These are phyloP conservation scores for Lycophotia porphyrea DNA, from an alignment of 2,888 invertebrate species.

Conservation along the genomic window DNA sequence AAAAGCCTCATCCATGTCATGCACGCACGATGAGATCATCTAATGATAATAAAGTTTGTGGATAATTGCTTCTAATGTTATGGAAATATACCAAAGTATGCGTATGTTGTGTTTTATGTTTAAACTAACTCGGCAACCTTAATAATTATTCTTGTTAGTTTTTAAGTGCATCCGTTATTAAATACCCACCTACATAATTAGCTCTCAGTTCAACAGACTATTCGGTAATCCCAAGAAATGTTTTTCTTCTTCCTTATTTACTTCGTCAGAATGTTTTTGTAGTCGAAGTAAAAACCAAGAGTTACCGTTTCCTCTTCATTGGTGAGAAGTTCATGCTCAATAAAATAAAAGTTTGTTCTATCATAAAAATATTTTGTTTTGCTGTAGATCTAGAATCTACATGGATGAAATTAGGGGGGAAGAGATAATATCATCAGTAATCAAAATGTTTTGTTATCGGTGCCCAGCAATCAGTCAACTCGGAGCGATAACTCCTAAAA, in stretches of 20 bases:
- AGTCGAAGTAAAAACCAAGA: constrained; percentile 10
- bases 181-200: constrained; percentile 1
- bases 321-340: background rate
- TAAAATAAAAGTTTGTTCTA: background rate
- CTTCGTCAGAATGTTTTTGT: background rate
- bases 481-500: constrained; percentile 55
- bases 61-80: constrained; percentile 31
- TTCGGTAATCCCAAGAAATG: constrained; percentile 13
- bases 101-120: constrained; percentile 23
- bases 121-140: constrained; percentile 5
- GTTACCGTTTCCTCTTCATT: background rate
- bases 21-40: constrained; percentile 57
- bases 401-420: constrained; percentile 29
- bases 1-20: constrained; percentile 23
- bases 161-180: constrained; percentile 24
- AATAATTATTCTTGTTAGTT: constrained; percentile 31
- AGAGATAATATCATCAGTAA: constrained; percentile 46
- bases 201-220: constrained; percentile 3
- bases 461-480: constrained; percentile 59
- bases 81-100: constrained; percentile 29
- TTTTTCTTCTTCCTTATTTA: background rate
- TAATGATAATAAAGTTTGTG: constrained; percentile 42
- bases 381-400: background rate
- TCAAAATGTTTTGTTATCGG: constrained; percentile 55
- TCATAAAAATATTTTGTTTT: constrained; percentile 19